A percentile compares a stretch with the other conserved stretches of the same genome.
phyloP scores from a whole-genome alignment of 2,797 vertebrate genomes.

The Spondyliosoma cantharus region DNA sequence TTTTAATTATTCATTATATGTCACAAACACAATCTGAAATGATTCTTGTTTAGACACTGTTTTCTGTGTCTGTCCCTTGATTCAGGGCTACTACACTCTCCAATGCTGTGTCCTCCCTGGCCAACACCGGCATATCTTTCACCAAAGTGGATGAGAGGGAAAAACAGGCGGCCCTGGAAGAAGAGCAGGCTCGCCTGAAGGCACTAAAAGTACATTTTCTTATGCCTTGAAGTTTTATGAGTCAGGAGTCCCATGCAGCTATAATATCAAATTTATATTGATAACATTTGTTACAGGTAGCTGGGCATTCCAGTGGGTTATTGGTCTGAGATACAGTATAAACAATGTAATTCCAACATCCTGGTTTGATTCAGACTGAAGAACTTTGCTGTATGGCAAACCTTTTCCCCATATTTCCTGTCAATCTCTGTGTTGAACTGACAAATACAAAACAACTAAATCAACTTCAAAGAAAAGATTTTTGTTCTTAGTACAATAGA shows the following conservation, averaged over 20 bases:
- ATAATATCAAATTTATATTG: background rate
- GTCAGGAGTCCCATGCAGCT: background rate
- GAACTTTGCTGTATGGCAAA: background rate
- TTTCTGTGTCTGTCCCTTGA: slow-evolving; percentile 24
- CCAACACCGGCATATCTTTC: slow-evolving; percentile 95
- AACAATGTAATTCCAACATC: background rate
- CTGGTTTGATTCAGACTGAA: background rate
- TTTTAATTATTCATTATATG: background rate
- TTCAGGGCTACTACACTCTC: slow-evolving; percentile 94
- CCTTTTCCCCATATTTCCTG: background rate
- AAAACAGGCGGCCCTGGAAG: slow-evolving; percentile 94
- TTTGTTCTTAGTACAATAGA: too few species aligned
- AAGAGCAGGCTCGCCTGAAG: slow-evolving; percentile 94
- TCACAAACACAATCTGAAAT: slow-evolving; percentile 1
- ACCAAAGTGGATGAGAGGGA: slow-evolving; percentile 97
- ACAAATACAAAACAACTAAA: background rate
- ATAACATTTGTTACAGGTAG: background rate
- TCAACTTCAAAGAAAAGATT: background rate
- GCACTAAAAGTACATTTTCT: slow-evolving; percentile 88
- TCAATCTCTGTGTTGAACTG: background rate
- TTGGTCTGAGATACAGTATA: background rate
- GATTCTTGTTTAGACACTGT: background rate
- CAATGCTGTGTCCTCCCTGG: slow-evolving; percentile 94
- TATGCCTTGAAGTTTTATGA: background rate
- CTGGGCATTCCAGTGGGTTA: background rate